Conservation (phyloP, 2,888 invertebrate genomes). For the Gymnocheta viridis region DNA sequence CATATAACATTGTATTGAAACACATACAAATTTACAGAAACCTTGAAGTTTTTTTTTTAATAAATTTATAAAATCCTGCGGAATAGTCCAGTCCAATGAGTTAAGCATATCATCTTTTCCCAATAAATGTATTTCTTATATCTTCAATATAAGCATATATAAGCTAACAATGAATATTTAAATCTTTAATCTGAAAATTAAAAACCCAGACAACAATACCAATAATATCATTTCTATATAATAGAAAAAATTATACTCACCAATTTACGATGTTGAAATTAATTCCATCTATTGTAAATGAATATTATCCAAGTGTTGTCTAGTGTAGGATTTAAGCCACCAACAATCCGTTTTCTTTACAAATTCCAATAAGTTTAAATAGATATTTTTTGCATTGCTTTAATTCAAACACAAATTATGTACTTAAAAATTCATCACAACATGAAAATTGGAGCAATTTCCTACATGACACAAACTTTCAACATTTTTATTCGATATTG, state of each 20-base stretch:
- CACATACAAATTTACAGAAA: no score
- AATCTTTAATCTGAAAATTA: no score
- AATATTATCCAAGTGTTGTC: constrained; percentile 2
- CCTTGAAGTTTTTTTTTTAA: no score
- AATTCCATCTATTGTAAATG: background rate
- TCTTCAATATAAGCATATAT: no score
- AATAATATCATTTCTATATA: no score
- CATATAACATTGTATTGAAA: no score
- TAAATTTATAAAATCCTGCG: no score
- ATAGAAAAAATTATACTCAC: constrained; percentile 17
- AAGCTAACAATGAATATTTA: no score
- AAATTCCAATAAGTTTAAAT: background rate
- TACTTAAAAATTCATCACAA: constrained; percentile 50
- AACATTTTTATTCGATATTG: constrained; percentile 48
- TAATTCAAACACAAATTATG: constrained; percentile 35
- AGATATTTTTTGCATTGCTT: background rate
- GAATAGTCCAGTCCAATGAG: no score
- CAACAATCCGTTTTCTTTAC: background rate
- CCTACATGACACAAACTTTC: constrained; percentile 58
- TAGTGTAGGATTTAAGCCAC: background rate
- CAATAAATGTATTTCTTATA: no score
- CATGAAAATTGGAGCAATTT: constrained; percentile 65
- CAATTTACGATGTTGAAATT: background rate
- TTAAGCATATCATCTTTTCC: no score
- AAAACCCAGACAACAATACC: no score